phyloP scores from a whole-genome alignment of 1,140 invertebrate genomes.

The Leptopilina boulardi region DNA sequence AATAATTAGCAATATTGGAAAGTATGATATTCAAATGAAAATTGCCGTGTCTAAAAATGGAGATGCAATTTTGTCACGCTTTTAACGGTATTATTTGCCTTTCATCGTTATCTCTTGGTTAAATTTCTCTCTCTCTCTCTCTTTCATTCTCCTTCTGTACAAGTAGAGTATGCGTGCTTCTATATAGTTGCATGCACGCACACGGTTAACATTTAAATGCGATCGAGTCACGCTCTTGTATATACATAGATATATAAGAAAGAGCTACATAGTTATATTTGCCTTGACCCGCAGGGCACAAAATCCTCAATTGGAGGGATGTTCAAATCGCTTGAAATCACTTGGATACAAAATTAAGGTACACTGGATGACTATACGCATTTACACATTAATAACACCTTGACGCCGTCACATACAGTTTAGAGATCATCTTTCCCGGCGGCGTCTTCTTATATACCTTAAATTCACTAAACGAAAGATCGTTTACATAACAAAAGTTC shows the following conservation, averaged over 20 bases:
- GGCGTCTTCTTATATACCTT: conserved; percentile 36
- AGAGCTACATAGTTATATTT: conserved; percentile 51
- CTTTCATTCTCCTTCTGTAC: neutral
- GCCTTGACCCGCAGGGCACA: conserved; percentile 68
- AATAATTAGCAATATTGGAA: neutral
- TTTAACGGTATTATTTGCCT: conserved; percentile 17
- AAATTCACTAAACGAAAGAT: conserved; percentile 33
- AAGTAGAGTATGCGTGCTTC: neutral
- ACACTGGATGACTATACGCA: conserved; percentile 57
- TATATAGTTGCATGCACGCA: neutral
- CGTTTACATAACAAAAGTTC: conserved; percentile 50
- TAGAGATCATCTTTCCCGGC: conserved; percentile 35
- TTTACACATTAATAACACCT: conserved; percentile 57
- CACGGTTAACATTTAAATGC: conserved; percentile 16
- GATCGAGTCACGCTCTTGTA: conserved; percentile 36
- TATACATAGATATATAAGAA: conserved; percentile 48
- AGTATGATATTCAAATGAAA: conserved; percentile 15
- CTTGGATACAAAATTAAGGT: conserved; percentile 60
- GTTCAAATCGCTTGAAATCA: conserved; percentile 56
- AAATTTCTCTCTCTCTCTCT: no score
- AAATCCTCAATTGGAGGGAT: conserved; percentile 56
- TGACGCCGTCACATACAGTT: conserved; percentile 59
- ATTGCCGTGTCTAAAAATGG: neutral
- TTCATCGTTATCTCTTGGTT: conserved; percentile 29
- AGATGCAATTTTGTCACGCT: conserved; percentile 26